Base-by-base conservation (phyloP, 1,140 invertebrate genomes). In the Lutraria rhynchaena region DNA sequence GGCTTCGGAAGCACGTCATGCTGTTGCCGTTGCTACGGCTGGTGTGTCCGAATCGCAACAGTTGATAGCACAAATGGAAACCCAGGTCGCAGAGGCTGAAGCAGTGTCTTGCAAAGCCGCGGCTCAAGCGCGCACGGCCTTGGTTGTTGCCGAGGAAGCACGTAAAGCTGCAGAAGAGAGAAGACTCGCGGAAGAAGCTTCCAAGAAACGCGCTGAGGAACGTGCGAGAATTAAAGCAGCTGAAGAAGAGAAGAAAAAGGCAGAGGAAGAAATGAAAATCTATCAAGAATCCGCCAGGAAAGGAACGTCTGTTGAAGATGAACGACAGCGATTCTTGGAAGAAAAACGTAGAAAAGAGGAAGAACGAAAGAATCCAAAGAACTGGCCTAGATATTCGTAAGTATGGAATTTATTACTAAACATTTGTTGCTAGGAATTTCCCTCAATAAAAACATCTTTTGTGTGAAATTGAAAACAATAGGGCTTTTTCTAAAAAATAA, bases 311-410 rank as follows among this genome's bases (percentile, higher is more conserved):
- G 61, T 83, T 17, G 77, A 65, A 31, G 51, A 73, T 9, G 86
- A 83, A 53, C 69, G 74, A 31, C 35, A 57, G 49, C 70, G n/a
- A 3, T 65, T 70, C 63, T 71, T 65, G 65, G 61, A 83, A 55
- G 85, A 84, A 70, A 67, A 69, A 41, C 49, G 13, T 41, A 33
- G 22, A 27, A 63, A 60, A 76, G 84, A 86, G 49, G 70, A 19
- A 37, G 84, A 82, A 58, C 71, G 81, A 33, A 85, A 80, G 61
- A 85, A 86, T 65, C 83, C 83, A 3, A 83, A 84, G 17, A 86
- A 85, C 82, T 88, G 87, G 87, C 87, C 87, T 17, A 58, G 67
- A 53, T 88, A 71, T 60, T 77, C 77, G 87, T 88, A 67, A 80
- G 86, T 83, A 31, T 17, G 2, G n/a, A n/a, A n/a, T n/a, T n/a